These are phyloP conservation scores for Pecten maximus DNA, from an alignment of 2,888 invertebrate genomes.

Conservation along the genomic window DNA sequence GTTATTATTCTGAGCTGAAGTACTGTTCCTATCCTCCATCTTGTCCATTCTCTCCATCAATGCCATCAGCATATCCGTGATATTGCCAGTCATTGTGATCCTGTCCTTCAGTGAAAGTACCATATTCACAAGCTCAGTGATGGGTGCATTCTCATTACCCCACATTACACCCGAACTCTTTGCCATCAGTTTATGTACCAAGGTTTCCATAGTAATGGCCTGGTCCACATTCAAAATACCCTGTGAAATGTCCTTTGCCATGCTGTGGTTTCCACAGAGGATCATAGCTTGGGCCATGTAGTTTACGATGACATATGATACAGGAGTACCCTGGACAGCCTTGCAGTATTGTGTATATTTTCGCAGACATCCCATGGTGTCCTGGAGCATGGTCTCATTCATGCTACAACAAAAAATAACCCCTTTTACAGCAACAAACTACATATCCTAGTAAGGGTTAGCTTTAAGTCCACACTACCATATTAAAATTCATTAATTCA, in stretches of 20 bases:
- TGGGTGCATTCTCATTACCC: background rate
- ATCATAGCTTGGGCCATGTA: background rate
- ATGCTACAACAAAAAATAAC: background rate
- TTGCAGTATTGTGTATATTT: background rate
- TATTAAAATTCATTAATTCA: no score
- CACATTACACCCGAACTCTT: background rate
- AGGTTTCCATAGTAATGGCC: background rate
- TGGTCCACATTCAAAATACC: background rate
- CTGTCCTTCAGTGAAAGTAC: background rate
- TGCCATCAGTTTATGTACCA: background rate
- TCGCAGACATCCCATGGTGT: background rate
- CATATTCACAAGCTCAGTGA: background rate
- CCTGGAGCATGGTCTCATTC: conserved; percentile 1
- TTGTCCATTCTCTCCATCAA: background rate
- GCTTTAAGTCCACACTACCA: no score
- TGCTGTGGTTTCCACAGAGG: background rate
- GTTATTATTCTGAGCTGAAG: background rate
- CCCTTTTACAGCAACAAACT: no score
- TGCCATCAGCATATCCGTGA: background rate
- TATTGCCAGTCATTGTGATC: background rate
- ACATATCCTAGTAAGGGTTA: no score
- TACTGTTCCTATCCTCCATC: background rate
- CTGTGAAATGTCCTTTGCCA: background rate
- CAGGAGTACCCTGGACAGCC: background rate
- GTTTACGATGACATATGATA: background rate